Conservation (phyloP, 2,888 invertebrate species). For the Lumbricus terrestris region DNA sequence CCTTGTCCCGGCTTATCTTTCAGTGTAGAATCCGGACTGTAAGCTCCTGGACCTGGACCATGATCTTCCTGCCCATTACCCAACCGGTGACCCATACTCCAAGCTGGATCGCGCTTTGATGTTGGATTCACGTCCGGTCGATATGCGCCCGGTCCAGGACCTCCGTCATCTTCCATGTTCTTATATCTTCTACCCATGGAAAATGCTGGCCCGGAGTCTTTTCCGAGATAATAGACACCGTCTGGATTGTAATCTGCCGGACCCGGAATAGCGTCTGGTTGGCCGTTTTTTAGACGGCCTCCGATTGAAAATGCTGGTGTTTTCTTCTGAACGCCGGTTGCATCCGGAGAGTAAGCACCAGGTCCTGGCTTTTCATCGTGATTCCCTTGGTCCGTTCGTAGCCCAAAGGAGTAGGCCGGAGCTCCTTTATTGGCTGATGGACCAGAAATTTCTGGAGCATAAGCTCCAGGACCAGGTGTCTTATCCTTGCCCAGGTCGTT, state of each 20-base stretch:
- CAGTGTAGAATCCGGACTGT: background rate
- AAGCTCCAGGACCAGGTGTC: constrained; percentile 22
- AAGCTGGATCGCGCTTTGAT: constrained; percentile 22
- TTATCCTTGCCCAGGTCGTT: constrained; percentile 6
- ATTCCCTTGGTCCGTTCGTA: background rate
- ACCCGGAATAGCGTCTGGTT: background rate
- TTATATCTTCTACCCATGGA: constrained; percentile 23
- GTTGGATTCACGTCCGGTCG: constrained; percentile 9
- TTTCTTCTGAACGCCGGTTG: background rate
- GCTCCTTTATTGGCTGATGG: background rate
- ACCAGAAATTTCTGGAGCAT: background rate
- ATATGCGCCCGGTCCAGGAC: constrained; percentile 21
- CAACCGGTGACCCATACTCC: constrained; percentile 20
- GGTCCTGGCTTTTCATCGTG: background rate
- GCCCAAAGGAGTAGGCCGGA: background rate
- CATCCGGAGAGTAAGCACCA: constrained; percentile 9
- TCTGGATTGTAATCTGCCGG: constrained; percentile 10
- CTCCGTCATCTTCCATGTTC: background rate
- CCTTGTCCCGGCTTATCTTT: constrained; percentile 7
- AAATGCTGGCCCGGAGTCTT: constrained; percentile 16
- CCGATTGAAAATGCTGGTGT: background rate
- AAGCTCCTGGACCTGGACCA: constrained; percentile 24
- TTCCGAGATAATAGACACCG: background rate
- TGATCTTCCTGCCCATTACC: background rate
- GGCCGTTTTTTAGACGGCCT: background rate